Conservation (phyloP, 2,113 vertebrate species). For the Rissa tridactyla region DNA sequence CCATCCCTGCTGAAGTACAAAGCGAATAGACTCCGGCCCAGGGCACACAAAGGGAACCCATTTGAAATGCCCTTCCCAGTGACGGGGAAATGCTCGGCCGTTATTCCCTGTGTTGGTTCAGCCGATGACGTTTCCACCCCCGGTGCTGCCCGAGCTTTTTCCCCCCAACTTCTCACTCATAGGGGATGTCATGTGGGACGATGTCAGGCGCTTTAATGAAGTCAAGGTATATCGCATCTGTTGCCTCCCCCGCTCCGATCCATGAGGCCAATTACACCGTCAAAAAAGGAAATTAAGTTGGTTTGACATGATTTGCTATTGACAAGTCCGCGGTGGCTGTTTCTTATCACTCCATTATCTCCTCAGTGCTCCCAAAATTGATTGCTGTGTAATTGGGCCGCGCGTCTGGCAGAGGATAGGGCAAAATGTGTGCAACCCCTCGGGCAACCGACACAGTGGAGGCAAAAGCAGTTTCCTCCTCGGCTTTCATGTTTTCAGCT, state of each 20-base stretch:
- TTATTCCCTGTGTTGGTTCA: background rate
- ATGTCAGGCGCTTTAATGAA: conserved; percentile 35
- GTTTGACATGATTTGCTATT: conserved; percentile 67
- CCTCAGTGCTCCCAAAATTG: conserved; percentile 62
- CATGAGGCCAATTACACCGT: conserved; percentile 59
- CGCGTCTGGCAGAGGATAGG: background rate
- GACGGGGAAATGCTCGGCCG: background rate
- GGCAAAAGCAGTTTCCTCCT: background rate
- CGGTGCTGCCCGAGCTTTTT: background rate
- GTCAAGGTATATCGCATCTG: conserved; percentile 50
- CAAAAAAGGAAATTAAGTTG: conserved; percentile 69
- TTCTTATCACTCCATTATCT: conserved; percentile 70
- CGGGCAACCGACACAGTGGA: background rate
- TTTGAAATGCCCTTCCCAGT: background rate
- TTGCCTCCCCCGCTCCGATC: background rate
- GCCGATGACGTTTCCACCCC: background rate
- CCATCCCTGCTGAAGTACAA: background rate
- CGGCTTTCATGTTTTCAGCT: background rate
- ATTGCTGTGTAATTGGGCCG: conserved; percentile 65
- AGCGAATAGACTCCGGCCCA: background rate
- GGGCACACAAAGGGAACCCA: background rate
- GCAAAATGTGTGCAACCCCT: background rate
- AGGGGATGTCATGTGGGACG: background rate
- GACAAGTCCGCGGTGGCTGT: conserved; percentile 60
- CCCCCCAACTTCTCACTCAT: fast-evolving